Evolutionary conservation across 2,113 vertebrate genomes (phyloP).

Genomic region (Hylia prasina): DNA sequence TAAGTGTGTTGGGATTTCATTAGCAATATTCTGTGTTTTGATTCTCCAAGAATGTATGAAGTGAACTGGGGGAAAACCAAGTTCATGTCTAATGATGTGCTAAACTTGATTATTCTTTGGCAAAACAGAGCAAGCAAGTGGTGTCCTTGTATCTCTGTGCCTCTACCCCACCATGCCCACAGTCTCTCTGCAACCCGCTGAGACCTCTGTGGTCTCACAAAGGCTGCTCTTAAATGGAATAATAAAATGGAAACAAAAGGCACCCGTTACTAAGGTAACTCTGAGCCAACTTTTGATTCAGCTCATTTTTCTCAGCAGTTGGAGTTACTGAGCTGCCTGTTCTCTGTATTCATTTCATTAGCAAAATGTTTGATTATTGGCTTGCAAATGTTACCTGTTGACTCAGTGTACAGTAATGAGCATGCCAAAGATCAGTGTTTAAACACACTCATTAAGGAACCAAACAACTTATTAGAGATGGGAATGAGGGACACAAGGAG

Average conservation of each 20-base stretch:
- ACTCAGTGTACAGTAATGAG: conserved; percentile 10
- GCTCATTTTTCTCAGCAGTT: not conserved
- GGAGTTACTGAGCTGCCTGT: not conserved
- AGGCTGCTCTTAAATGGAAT: conserved; percentile 4
- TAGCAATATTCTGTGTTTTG: not conserved
- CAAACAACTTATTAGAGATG: not conserved
- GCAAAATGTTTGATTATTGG: conserved; percentile 30
- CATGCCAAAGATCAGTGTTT: conserved; percentile 37
- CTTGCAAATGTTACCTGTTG: conserved; percentile 37
- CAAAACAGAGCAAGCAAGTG: conserved; percentile 55
- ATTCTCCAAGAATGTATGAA: not conserved
- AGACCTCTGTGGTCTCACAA: conserved; percentile 24
- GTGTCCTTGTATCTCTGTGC: conserved; percentile 22
- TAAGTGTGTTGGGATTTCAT: not conserved
- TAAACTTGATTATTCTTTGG: conserved; percentile 41
- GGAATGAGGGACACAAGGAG: not conserved
- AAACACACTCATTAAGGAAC: conserved; percentile 1
- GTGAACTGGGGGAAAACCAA: conserved; percentile 21
- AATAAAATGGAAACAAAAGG: not conserved
- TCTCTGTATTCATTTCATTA: conserved; percentile 44
- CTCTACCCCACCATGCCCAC: conserved; percentile 46
- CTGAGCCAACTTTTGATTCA: not conserved
- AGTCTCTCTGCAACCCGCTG: conserved; percentile 36
- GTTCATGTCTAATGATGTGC: not conserved
- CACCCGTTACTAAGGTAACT: conserved; percentile 71